phyloP scores from a whole-genome alignment of 92 coral and sea anemone genomes.

The Porites evermanni region DNA sequence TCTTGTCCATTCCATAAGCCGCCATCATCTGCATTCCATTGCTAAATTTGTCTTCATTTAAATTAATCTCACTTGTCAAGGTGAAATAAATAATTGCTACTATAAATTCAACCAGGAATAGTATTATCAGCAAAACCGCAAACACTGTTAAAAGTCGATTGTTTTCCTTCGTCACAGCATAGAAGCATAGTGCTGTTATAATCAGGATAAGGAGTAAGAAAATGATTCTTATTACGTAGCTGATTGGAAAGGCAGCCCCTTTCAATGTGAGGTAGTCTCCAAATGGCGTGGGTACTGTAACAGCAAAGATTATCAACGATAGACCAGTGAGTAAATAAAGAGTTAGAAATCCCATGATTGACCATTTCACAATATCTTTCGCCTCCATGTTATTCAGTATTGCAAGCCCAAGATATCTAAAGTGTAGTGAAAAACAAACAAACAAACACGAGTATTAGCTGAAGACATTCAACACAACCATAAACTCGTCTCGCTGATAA shows the following conservation, averaged over 20 bases:
- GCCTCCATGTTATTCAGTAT: slow-evolving; percentile 51
- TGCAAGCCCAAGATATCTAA: neutral
- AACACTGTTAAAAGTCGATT: slow-evolving; percentile 82
- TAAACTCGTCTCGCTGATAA: too few species aligned
- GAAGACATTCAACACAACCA: too few species aligned
- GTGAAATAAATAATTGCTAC: slow-evolving; percentile 80
- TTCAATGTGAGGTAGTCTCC: slow-evolving; percentile 90
- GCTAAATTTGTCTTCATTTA: slow-evolving; percentile 66
- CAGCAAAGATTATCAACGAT: slow-evolving; percentile 81
- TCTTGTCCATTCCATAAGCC: slow-evolving; percentile 79
- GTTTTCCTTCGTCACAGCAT: slow-evolving; percentile 81
- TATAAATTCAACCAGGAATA: slow-evolving; percentile 77
- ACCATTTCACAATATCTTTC: slow-evolving; percentile 69
- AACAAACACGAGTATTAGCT: too few species aligned
- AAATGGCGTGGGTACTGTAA: slow-evolving; percentile 83
- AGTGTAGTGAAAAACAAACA: neutral
- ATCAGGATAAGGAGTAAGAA: slow-evolving; percentile 73
- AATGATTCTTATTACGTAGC: slow-evolving; percentile 80
- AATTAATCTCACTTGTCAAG: slow-evolving; percentile 75
- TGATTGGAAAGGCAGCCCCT: slow-evolving; percentile 70
- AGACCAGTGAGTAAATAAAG: slow-evolving; percentile 82
- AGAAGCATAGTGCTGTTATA: slow-evolving; percentile 64
- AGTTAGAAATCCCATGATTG: slow-evolving; percentile 73
- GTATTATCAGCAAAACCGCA: slow-evolving; percentile 70
- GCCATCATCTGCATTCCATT: slow-evolving; percentile 83